A percentile compares a stretch with the other conserved stretches of the same genome.
Evolutionary conservation across 2,113 vertebrate species (phyloP).

Genomic region (Malurus cyaneus): DNA sequence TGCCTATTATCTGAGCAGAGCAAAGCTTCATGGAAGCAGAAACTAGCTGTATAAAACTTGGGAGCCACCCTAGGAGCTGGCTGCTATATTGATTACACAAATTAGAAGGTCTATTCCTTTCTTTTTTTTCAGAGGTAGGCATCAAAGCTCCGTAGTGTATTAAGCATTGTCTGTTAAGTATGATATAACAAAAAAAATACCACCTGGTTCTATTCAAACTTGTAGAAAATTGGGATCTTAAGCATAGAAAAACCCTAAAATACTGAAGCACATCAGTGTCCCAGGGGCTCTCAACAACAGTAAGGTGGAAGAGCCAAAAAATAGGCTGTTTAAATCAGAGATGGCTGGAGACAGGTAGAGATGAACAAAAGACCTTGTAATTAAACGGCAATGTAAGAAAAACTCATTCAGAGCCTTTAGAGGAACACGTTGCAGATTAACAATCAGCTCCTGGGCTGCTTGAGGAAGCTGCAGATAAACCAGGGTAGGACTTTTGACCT

Average conservation of each 20-base stretch:
- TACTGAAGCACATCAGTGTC: background rate
- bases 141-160: background rate
- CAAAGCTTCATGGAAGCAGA: background rate
- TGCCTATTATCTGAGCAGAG: background rate
- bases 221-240: background rate
- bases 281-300: fast-evolving
- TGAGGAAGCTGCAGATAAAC: background rate
- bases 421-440: background rate
- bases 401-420: background rate
- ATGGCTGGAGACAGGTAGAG: background rate
- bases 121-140: background rate
- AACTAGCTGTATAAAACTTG: background rate
- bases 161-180: background rate
- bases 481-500: background rate
- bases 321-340: background rate
- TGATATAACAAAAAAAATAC: background rate
- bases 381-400: background rate
- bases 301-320: background rate
- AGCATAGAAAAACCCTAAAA: background rate
- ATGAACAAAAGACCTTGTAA: background rate
- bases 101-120: background rate
- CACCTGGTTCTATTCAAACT: background rate
- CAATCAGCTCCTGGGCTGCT: background rate
- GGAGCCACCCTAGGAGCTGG: background rate
- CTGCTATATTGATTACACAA: background rate